Evolutionary conservation across 2,797 vertebrate species (phyloP), one percentile per base, ranked within the genome.

Genomic region (Aldrovandia affinis): DNA sequence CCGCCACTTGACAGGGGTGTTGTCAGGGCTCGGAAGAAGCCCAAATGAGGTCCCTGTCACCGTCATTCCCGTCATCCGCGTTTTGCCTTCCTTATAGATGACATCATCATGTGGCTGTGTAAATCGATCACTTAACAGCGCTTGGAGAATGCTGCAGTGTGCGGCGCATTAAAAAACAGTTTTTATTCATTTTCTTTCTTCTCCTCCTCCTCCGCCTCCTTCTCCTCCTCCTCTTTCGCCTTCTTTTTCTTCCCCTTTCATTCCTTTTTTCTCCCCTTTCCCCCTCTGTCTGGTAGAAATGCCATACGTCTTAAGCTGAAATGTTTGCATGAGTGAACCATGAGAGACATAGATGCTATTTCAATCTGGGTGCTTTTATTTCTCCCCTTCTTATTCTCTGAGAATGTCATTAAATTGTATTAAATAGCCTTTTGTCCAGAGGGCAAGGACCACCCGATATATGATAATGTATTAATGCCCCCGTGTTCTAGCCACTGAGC

Each of bases 351-450:
- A 97, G 96, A 97, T 97, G 96, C 97, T 97, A 96, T 97, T 98
- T 98, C 96, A 96, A 97, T 97, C 96, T 96, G 94, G 94, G 95
- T 92, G 59, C 79, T 79, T 83, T 77, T 81, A 52, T 33, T 42
- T 15, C 82, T 0, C 96, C 95, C 94, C 94, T 94, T 93, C 95
- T 94, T 94, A 95, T 97, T 96, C 97, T 96, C 93, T n/a, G 94
- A 95, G 97, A 98, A 97, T 98, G 97, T 98, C 97, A 98, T 99
- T 98, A 98, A 98, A 99, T 98, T 97, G 97, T 97, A 98, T 98
- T 98, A 98, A 99, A 98, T 97, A 98, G 97, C 96, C 98, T 98
- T 99, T 99, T 99, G 98, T 98, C 97, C 97, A 97, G 96, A 96
- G 97, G 97, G 97, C 96, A 97, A 95, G 96, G 97, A 98, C 97